Evolutionary conservation across 2,888 invertebrate species (phyloP), one percentile per base, ranked within the genome.

Genomic region (Hemithea aestivaria): DNA sequence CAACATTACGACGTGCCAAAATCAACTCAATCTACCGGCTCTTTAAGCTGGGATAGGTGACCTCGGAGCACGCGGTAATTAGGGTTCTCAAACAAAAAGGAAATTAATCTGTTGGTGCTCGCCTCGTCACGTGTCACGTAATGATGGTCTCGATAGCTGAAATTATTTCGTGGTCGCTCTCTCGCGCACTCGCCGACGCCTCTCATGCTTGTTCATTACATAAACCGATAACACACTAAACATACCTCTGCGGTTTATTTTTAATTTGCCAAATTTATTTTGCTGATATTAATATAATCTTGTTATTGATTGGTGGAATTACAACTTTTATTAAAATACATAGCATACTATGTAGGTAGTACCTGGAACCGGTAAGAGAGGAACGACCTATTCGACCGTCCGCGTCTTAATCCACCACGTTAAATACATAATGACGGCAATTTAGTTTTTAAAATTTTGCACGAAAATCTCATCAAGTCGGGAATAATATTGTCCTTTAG

Each of bases 401-500:
- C 56, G 58, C 55, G 63, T 77, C 70, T 75, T 82, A 82, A 83
- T 83, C 77, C 75, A 40, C 62, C 50, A 58, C 68, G 65, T 67
- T 80, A 83, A 84, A 78, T 64, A 79, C 72, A 75, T 85, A 84
- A 85, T 85, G 75, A 77, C 50, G 56, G 68, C 77, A 83, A 81
- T 84, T 84, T 83, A 64, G 69, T 69, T 67, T 75, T 76, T 72
- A 82, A 81, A 72, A 78, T 83, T 84, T 82, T 79, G 82, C 85
- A 87, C 83, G 81, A 84, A 83, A 82, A 83, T 79, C 83, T 83
- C 84, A 84, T 84, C 78, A 83, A 65, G 63, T 62, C 66, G 45
- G 67, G 74, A 75, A 81, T 82, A 78, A 80, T 82, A 82, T 82
- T 85, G 85, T 87, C 85, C 83, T 81, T 84, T 84, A 68, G 66